Evolutionary conservation across 1,140 invertebrate genomes (phyloP).

Genomic region (Drosophila varians): DNA sequence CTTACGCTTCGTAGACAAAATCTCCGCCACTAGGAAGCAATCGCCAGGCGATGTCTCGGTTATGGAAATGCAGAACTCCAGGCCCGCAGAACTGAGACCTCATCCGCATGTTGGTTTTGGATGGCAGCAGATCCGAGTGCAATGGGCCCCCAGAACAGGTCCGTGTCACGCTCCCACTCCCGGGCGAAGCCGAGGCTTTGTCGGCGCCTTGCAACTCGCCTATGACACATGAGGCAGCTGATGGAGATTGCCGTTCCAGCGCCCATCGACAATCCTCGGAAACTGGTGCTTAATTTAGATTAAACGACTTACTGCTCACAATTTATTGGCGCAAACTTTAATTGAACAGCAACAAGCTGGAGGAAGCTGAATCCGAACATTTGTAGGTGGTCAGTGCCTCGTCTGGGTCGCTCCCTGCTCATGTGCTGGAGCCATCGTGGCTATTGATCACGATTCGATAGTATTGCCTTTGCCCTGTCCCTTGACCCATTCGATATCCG

Average conservation of each 20-base stretch:
- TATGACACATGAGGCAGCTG: conserved; percentile 79
- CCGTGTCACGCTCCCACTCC: conserved; percentile 25
- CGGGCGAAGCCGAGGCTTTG: conserved; percentile 29
- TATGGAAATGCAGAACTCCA: conserved; percentile 43
- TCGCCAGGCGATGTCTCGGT: conserved; percentile 49
- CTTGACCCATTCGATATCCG: conserved; percentile 14
- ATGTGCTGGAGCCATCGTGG: conserved; percentile 58
- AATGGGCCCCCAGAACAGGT: neutral
- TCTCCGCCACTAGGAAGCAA: conserved; percentile 46
- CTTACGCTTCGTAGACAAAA: conserved; percentile 66
- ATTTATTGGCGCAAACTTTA: conserved; percentile 80
- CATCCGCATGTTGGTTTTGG: neutral
- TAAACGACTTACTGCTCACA: conserved; percentile 77
- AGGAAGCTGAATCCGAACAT: conserved; percentile 34
- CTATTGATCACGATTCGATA: conserved; percentile 76
- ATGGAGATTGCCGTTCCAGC: conserved; percentile 67
- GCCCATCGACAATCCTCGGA: conserved; percentile 19
- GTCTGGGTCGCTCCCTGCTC: conserved; percentile 1
- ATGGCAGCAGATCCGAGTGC: neutral
- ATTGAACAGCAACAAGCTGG: conserved; percentile 64
- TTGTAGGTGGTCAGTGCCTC: conserved; percentile 71
- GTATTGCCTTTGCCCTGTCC: conserved; percentile 7
- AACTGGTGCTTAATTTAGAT: conserved; percentile 76
- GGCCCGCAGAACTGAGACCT: conserved; percentile 19
- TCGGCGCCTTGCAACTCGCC: conserved; percentile 78